phyloP scores from a whole-genome alignment of 2,797 vertebrate species.

The Molossus molossus region DNA sequence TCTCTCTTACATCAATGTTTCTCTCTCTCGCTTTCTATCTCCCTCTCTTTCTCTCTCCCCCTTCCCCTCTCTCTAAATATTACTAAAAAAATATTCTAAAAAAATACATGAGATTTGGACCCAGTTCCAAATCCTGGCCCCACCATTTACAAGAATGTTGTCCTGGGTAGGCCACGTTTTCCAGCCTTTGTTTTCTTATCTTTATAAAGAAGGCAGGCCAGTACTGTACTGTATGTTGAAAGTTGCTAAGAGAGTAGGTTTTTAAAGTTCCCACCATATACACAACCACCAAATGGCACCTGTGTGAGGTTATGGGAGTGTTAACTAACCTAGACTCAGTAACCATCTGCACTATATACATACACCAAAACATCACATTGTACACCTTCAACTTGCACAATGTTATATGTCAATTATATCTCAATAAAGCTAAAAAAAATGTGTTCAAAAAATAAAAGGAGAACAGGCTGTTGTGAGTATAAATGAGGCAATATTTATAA shows the following conservation, averaged over 20 bases:
- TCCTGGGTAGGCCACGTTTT: not conserved
- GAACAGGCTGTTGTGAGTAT: not conserved
- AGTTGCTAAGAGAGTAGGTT: not conserved
- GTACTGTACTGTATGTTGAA: not conserved
- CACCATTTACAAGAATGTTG: not conserved
- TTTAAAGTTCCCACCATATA: not conserved
- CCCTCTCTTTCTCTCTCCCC: too few relatives aligned
- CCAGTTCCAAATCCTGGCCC: not conserved
- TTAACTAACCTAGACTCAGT: not conserved
- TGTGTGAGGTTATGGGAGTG: not conserved
- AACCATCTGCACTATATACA: not conserved
- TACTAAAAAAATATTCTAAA: not conserved
- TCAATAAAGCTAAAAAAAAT: not conserved
- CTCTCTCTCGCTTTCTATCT: not conserved
- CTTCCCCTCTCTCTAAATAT: not conserved
- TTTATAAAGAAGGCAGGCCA: not conserved
- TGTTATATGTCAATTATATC: not conserved
- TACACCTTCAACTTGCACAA: not conserved
- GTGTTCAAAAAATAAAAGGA: not conserved
- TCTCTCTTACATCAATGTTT: too few relatives aligned
- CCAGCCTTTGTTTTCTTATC: not conserved
- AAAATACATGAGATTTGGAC: not conserved
- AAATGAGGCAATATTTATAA: not conserved
- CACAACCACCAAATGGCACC: not conserved
- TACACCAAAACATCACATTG: not conserved